These are phyloP conservation scores for Artemia franciscana DNA, from an alignment of 1,140 invertebrate genomes.

Conservation along the genomic window DNA sequence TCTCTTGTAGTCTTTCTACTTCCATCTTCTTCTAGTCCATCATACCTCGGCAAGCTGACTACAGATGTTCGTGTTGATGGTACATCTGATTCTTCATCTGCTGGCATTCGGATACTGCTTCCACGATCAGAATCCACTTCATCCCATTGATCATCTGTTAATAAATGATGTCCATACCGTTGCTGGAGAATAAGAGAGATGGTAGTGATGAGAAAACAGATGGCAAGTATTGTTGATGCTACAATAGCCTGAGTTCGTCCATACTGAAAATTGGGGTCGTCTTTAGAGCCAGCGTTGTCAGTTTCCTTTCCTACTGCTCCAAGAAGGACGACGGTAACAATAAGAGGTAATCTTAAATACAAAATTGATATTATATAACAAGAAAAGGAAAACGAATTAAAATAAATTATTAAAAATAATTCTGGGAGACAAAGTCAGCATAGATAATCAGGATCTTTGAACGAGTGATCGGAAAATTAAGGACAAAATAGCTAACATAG, in stretches of 20 bases:
- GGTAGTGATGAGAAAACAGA: slow-evolving; percentile 43
- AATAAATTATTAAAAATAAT: too few relatives aligned
- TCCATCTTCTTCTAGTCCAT: background rate
- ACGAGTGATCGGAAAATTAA: too few relatives aligned
- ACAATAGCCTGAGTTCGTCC: slow-evolving; percentile 42
- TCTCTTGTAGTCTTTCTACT: background rate
- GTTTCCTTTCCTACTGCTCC: slow-evolving; percentile 23
- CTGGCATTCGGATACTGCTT: background rate
- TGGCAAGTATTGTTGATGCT: slow-evolving; percentile 33
- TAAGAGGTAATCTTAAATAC: slow-evolving; percentile 26
- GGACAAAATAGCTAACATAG: too few relatives aligned
- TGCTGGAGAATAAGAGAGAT: slow-evolving; percentile 49
- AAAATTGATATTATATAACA: slow-evolving; percentile 4
- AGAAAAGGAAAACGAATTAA: too few relatives aligned
- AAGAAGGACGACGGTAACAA: slow-evolving; percentile 29
- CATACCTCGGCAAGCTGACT: background rate
- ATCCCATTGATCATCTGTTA: slow-evolving; percentile 2
- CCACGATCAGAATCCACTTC: background rate
- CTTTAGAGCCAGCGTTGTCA: slow-evolving; percentile 24
- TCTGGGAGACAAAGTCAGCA: too few relatives aligned
- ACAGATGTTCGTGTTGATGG: background rate
- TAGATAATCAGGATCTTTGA: too few relatives aligned
- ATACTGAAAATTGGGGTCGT: slow-evolving; percentile 56
- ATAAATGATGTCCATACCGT: slow-evolving; percentile 28
- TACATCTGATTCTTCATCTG: background rate